Base-by-base conservation (phyloP, 2,797 vertebrate genomes). In the Betta splendens region DNA sequence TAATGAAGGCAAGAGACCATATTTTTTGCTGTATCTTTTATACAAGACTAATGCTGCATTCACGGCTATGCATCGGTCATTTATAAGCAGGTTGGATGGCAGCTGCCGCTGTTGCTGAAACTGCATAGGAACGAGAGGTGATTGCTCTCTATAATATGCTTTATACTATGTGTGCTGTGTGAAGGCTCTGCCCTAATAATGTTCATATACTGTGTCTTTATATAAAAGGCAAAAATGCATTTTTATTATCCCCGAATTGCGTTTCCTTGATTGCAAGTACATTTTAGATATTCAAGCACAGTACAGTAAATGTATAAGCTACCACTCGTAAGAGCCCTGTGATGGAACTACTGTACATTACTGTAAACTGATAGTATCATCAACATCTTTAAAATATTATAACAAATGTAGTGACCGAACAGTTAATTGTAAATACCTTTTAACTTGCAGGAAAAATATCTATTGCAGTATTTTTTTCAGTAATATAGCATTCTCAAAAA, bases 81-180 rank as follows among this genome's bases (percentile, higher is more conserved):
- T 64, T 72, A 77, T 77, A 67, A 78, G 66, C 70, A 58, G 58
- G 54, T 40, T 63, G 69, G 38, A 12, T 52, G 29, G 54, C 69
- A 33, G 65, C 71, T 66, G 62, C 60, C 57, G 69, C n/a, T 48
- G 40, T 17, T 51, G 64, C 54, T 15, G 64, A 73, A 52, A 48
- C 50, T 39, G 42, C 67, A 72, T 75, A 73, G 59, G 51, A 59
- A 64, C 38, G 38, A 52, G 58, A 72, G 65, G 68, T 59, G 66
- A 79, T 80, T 63, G 69, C 53, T 53, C 56, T 58, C 48, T 37
- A 6, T 52, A 63, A 66, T 63, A 48, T 67, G 47, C 52, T 72
- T 43, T 51, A 31, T 54, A 50, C 56, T 72, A 56, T 67, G 59
- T 54, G 29, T 55, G 46, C 55, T 38, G 53, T 37, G 52, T 31